Conservation (phyloP, 2,113 vertebrate genomes). For the Apistogramma diplotaenia region DNA sequence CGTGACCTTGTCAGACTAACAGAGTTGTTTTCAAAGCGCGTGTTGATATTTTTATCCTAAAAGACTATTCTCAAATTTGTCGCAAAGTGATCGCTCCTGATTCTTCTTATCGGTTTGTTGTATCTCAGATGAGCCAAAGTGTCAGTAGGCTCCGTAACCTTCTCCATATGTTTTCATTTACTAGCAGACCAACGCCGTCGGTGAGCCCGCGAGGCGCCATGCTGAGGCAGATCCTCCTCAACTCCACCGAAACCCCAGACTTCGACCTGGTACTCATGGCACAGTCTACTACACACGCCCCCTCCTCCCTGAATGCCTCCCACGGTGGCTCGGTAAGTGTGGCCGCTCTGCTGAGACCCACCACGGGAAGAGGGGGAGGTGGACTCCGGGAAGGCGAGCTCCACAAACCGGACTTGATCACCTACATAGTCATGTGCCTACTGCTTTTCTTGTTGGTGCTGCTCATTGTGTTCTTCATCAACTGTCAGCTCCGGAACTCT, state of each 20-base stretch:
- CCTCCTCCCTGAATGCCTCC: constrained; percentile 83
- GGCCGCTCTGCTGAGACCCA: constrained; percentile 87
- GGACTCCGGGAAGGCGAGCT: constrained; percentile 88
- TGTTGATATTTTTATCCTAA: neutral
- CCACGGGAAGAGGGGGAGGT: constrained; percentile 73
- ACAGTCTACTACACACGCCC: constrained; percentile 79
- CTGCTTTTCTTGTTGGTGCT: constrained; percentile 90
- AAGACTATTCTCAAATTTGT: neutral
- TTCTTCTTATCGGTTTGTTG: neutral
- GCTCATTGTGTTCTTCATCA: constrained; percentile 95
- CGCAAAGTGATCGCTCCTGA: neutral
- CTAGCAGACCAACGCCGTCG: constrained; percentile 45
- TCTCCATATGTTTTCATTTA: constrained; percentile 5
- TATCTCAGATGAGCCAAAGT: neutral
- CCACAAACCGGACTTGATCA: constrained; percentile 91
- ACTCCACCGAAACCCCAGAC: constrained; percentile 86
- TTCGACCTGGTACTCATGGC: constrained; percentile 82
- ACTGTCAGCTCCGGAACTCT: constrained; percentile 96
- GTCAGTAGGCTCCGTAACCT: constrained; percentile 10
- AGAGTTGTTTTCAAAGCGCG: neutral
- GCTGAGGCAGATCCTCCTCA: constrained; percentile 85
- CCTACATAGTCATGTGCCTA: constrained; percentile 93
- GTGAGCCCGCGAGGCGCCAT: constrained; percentile 60
- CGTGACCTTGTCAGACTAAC: constrained; percentile 33
- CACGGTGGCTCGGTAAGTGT: constrained; percentile 88